Percentiles rank a stretch among this genome's conserved stretches.
These are phyloP conservation scores for Drosophila trichaetosa DNA, from an alignment of 2,888 invertebrate genomes.

Conservation along the genomic window DNA sequence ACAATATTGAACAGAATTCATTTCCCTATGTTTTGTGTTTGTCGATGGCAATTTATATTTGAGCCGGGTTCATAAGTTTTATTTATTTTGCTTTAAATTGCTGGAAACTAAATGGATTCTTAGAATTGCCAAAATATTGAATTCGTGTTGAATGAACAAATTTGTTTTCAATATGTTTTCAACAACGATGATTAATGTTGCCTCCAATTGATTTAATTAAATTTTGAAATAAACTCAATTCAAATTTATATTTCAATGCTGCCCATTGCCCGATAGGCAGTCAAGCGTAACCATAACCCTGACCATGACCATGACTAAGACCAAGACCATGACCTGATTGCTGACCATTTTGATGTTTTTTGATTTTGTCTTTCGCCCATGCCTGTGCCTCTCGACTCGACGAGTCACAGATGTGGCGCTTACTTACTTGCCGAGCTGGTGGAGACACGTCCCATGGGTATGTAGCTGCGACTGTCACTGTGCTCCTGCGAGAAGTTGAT, in stretches of 20 bases:
- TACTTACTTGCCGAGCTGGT: constrained; percentile 85
- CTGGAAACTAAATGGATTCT: neutral
- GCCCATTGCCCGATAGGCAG: neutral
- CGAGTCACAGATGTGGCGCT: neutral
- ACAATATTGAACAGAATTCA: neutral
- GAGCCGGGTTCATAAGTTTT: neutral
- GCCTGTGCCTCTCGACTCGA: neutral
- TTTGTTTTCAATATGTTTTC: neutral
- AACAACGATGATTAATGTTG: neutral
- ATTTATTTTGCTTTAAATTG: neutral
- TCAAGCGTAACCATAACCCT: constrained; percentile 7
- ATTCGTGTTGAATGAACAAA: neutral
- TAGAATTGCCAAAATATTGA: neutral
- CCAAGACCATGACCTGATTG: constrained; percentile 34
- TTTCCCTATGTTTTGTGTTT: neutral
- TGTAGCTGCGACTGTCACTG: constrained; percentile 84
- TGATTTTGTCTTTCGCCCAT: constrained; percentile 11
- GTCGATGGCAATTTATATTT: neutral
- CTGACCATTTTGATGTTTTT: constrained; percentile 26
- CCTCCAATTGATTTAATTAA: neutral
- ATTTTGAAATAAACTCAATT: constrained; percentile 13
- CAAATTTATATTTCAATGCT: constrained; percentile 10
- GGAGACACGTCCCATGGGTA: constrained; percentile 85
- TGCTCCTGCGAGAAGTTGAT: constrained; percentile 85
- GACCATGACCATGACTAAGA: constrained; percentile 23